phyloP scores from a whole-genome alignment of 2,797 vertebrate species.

The Adrianichthys oophorus region DNA sequence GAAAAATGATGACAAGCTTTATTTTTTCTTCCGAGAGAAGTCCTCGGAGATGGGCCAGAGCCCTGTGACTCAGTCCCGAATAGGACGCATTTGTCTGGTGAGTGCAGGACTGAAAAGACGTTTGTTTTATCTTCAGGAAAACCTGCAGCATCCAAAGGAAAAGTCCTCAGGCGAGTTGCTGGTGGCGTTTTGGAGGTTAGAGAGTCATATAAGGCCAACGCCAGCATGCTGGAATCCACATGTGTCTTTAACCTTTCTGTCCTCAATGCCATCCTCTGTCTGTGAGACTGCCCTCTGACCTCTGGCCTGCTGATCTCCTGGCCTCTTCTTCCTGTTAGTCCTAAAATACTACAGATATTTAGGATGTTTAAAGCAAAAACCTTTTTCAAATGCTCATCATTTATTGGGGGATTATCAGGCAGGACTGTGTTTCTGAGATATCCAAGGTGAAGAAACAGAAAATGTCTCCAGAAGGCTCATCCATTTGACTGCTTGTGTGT shows the following conservation, averaged over 20 bases:
- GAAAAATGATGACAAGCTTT: conserved; percentile 96
- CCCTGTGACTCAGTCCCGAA: conserved; percentile 91
- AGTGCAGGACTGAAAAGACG: conserved; percentile 50
- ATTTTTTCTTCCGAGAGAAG: conserved; percentile 98
- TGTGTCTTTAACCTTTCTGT: conserved; percentile 71
- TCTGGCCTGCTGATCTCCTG: conserved; percentile 56
- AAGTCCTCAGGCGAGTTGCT: conserved; percentile 33
- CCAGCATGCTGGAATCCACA: conserved; percentile 73
- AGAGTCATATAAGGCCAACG: conserved; percentile 59
- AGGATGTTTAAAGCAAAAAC: neutral
- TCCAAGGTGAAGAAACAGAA: conserved; percentile 38
- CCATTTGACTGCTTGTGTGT: conserved; percentile 6
- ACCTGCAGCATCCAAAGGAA: conserved; percentile 28
- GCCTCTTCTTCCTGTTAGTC: conserved; percentile 52
- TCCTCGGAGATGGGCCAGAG: conserved; percentile 89
- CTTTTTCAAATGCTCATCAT: neutral
- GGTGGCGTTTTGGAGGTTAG: conserved; percentile 28
- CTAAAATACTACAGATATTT: conserved; percentile 30
- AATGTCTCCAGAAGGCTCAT: conserved; percentile 12
- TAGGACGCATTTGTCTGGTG: conserved; percentile 96
- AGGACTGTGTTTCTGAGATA: conserved; percentile 23
- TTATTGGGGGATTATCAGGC: conserved; percentile 24
- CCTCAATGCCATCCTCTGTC: conserved; percentile 72
- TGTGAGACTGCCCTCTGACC: conserved; percentile 54
- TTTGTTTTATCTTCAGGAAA: conserved; percentile 55